A percentile compares a stretch with the other conserved stretches of the same genome.
phyloP scores from a whole-genome alignment of 2,797 vertebrate species.

The Phalloptychus januarius region DNA sequence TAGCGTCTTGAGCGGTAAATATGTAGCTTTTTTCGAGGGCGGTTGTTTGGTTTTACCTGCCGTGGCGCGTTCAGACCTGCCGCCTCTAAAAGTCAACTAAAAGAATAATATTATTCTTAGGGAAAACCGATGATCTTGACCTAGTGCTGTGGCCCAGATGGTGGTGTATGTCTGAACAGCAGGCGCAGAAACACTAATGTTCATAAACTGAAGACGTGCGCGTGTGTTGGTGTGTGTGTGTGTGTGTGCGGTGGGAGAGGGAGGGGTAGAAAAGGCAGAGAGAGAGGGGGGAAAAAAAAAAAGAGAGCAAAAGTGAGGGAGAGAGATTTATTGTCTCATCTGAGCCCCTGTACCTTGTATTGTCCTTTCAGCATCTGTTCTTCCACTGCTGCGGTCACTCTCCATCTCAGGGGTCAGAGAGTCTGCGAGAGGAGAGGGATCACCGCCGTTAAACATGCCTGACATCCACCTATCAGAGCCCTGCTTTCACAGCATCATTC shows the following conservation, averaged over 20 bases:
- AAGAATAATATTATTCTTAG: slow-evolving; percentile 72
- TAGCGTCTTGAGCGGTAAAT: slow-evolving; percentile 73
- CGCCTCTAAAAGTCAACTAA: slow-evolving; percentile 58
- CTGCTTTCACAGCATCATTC: slow-evolving; percentile 62
- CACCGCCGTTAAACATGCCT: slow-evolving; percentile 86
- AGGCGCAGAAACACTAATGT: slow-evolving; percentile 92
- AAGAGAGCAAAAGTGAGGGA: slow-evolving; percentile 77
- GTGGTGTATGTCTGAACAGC: slow-evolving; percentile 97
- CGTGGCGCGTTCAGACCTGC: slow-evolving; percentile 5
- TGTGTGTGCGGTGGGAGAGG: slow-evolving; percentile 10
- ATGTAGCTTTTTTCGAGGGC: slow-evolving; percentile 52
- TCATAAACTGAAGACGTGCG: slow-evolving; percentile 83
- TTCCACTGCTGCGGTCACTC: slow-evolving; percentile 98
- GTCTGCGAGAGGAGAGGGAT: slow-evolving; percentile 94
- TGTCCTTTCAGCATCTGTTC: slow-evolving; percentile 99
- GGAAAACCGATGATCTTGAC: slow-evolving; percentile 91
- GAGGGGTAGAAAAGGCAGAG: slow-evolving; percentile 32
- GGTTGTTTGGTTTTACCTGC: slow-evolving; percentile 20
- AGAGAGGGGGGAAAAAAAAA: slow-evolving; percentile 31
- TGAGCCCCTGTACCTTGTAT: slow-evolving; percentile 99
- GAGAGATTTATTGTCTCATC: slow-evolving; percentile 98
- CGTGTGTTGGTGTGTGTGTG: slow-evolving; percentile 22
- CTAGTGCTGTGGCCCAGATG: slow-evolving; percentile 98
- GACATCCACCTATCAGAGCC: slow-evolving; percentile 71
- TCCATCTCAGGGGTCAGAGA: slow-evolving; percentile 99